Percentiles rank a stretch among this genome's conserved stretches.
Evolutionary conservation across 2,113 vertebrate species (phyloP).

Genomic region (Dinomys branickii): DNA sequence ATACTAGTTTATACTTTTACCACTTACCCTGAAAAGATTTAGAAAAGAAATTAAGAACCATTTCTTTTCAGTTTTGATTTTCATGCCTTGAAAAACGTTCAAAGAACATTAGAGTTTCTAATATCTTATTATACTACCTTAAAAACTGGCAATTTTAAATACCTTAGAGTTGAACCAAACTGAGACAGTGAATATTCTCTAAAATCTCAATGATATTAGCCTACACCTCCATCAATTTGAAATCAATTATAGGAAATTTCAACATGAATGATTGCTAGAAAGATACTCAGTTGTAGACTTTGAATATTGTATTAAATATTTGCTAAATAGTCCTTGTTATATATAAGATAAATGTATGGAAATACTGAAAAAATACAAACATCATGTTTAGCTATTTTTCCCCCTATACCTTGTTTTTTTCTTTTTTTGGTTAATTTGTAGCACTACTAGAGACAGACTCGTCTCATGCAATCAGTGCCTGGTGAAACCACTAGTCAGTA

Average conservation of each 20-base stretch:
- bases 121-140: constrained; percentile 53
- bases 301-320: background rate
- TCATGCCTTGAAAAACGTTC: constrained; percentile 64
- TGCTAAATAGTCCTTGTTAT: background rate
- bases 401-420: fast-evolving
- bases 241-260: background rate
- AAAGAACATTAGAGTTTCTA: constrained; percentile 42
- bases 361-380: background rate
- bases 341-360: background rate
- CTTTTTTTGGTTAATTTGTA: background rate
- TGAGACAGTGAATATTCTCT: background rate
- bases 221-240: background rate
- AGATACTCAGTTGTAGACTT: background rate
- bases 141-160: constrained; percentile 49
- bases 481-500: background rate
- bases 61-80: constrained; percentile 61
- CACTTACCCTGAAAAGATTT: constrained; percentile 38
- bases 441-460: background rate
- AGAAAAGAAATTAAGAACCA: constrained; percentile 70
- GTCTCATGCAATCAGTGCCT: fast-evolving
- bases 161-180: background rate
- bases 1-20: constrained; percentile 51
- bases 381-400: background rate
- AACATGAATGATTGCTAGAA: background rate
- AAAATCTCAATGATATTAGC: background rate